Percentiles rank a stretch among this genome's conserved stretches.
Conservation (phyloP, 1,140 invertebrate species). For the Ceratoteleas bidentatus region DNA sequence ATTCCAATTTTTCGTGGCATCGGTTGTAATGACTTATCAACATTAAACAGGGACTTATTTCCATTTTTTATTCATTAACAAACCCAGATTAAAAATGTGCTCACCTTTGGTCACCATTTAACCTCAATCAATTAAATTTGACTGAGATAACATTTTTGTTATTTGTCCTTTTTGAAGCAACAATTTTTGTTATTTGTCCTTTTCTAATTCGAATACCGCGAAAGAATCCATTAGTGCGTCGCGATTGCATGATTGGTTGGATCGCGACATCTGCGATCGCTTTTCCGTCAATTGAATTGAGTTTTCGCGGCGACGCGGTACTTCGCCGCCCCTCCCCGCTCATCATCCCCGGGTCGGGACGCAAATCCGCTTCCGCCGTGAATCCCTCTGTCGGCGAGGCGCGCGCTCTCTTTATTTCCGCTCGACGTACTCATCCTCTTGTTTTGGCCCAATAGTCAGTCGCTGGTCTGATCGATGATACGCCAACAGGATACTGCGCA, state of each 20-base stretch:
- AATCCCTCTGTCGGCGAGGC: slow-evolving; percentile 47
- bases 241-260: slow-evolving; percentile 43
- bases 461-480: slow-evolving; percentile 80
- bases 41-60: too few species aligned
- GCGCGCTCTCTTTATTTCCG: slow-evolving; percentile 61
- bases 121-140: too few species aligned
- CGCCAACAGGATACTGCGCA: slow-evolving; percentile 78
- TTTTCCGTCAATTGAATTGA: slow-evolving; percentile 37
- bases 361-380: slow-evolving; percentile 54
- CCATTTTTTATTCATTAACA: too few species aligned
- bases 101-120: too few species aligned
- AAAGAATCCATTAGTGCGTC: slow-evolving; percentile 44
- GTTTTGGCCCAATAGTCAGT: slow-evolving; percentile 80
- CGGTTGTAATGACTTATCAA: too few species aligned
- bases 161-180: too few species aligned
- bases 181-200: too few species aligned
- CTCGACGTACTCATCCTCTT: slow-evolving; percentile 76
- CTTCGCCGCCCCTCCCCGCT: background rate
- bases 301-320: slow-evolving; percentile 15
- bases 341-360: slow-evolving; percentile 10
- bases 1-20: too few species aligned
- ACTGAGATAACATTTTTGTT: too few species aligned
- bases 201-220: slow-evolving; percentile 9
- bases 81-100: too few species aligned
- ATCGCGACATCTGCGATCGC: slow-evolving; percentile 45